Evolutionary conservation across 2,113 vertebrate genomes (phyloP), one percentile per base, ranked within the genome.

Genomic region (Nematolebias whitei): DNA sequence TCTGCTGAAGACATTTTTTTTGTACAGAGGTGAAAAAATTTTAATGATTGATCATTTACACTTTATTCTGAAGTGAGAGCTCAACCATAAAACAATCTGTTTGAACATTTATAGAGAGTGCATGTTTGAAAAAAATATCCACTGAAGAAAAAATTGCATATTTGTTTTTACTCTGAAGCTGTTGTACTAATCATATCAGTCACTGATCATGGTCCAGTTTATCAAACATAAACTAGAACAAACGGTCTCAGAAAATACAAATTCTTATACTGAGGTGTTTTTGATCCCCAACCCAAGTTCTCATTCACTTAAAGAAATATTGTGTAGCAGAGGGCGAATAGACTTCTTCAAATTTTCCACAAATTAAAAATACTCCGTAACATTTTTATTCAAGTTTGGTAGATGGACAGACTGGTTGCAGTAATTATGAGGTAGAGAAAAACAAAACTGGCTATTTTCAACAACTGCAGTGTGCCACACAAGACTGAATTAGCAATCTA

Each of bases 191-290:
- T 49, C 51, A 40, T 43, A 81, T 85, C 88, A 88, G 85, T 68
- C 80, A 74, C 79, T 84, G 83, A 90, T 91, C 87, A 88, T 9
- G 32, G 32, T 35, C 10, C 32, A 35, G 65, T 55, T 67, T 39
- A 44, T 63, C 57, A 75, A 63, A 64, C 74, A 53, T 80, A 86
- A 85, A 58, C 74, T 68, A 70, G 64, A 55, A 49, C 68, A 77
- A 48, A 63, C 47, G 55, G 58, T 68, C 22, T 63, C 51, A 63
- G 26, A 54, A 50, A 47, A 71, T 51, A 45, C 23, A 50, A 48
- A 62, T 22, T 12, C 55, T 23, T 23, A 19, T 4, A 18, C 18
- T 69, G 41, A 5, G 53, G 23, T 20, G 75, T 52, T 52, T 69
- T 23, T 54, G 52, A 81, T 62, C 51, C 71, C 72, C 41, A 32